Evolutionary conservation across 2,888 invertebrate species (phyloP).

Genomic region (Byasa hedistus): DNA sequence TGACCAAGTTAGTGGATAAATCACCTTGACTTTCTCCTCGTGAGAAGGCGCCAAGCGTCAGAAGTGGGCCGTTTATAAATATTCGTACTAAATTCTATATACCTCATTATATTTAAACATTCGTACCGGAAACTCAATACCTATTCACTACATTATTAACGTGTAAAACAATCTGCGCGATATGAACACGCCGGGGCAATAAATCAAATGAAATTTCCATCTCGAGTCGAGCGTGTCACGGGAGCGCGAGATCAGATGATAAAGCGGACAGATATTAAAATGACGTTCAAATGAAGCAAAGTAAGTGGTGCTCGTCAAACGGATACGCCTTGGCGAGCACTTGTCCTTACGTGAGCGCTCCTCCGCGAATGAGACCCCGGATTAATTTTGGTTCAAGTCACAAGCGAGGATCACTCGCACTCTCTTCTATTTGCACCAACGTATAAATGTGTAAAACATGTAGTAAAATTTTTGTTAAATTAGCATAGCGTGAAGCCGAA

Average conservation of each 20-base stretch:
- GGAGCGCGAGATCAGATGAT: slow-evolving; percentile 33
- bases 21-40: too few relatives aligned
- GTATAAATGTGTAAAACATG: too few relatives aligned
- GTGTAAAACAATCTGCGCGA: slow-evolving; percentile 2
- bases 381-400: slow-evolving; percentile 39
- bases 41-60: too few relatives aligned
- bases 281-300: slow-evolving; percentile 51
- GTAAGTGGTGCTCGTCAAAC: slow-evolving; percentile 55
- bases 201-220: slow-evolving; percentile 23
- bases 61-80: too few relatives aligned
- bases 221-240: slow-evolving; percentile 12
- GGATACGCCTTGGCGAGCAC: slow-evolving; percentile 51
- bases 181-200: slow-evolving; percentile 17
- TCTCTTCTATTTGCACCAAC: too few relatives aligned
- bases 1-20: too few relatives aligned
- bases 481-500: too few relatives aligned
- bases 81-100: too few relatives aligned
- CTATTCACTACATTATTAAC: neutral
- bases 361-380: slow-evolving; percentile 45
- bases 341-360: slow-evolving; percentile 47
- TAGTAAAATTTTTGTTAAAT: too few relatives aligned
- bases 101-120: neutral
- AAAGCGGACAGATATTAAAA: slow-evolving; percentile 36
- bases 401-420: slow-evolving; percentile 3
- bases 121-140: neutral